Base-by-base conservation (phyloP, 2,113 vertebrate species). In the Kryptolebias marmoratus region DNA sequence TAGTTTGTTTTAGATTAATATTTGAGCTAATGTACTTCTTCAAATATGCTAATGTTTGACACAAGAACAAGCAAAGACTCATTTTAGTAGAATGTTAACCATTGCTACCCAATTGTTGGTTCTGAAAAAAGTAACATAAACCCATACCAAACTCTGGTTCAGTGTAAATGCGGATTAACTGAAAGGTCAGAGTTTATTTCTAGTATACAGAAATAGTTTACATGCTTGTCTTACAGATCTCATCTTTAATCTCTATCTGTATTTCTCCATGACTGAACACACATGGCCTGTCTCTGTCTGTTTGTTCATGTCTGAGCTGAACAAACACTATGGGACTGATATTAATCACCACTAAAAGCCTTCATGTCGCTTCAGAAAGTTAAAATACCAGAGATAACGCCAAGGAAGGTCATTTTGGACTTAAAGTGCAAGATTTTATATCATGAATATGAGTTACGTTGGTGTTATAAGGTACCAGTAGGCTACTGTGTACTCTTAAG, bases 271-370 rank as follows among this genome's bases (percentile, higher is more conserved):
- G 58, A 85, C 77, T 81, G 60, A 56, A 45, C 53, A 47, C 59
- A 77, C 45, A 77, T 69, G 55, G 60, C 50, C 58, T 60, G 73
- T 70, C 36, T 36, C 58, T 28, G 54, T 71, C 68, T 71, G 77
- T 78, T 79, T 80, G 64, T 77, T 87, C 68, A 60, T 39, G 68
- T 77, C 77, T 59, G 65, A 80, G 62, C 60, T 69, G 31, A 64
- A 49, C 27, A 42, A 76, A 72, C 18, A 5, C 47, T 3, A 11
- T 12, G 22, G 47, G 64, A 66, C 22, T 60, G 66, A 42, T 70
- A 71, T 62, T 65, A 53, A 70, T 70, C 70, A 54, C 27, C 32
- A 31, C 28, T 32, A 42, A 44, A 68, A 67, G 30, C 42, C 5
- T 75, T 22, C 15, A 11, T 8, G 10, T 55, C 73, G 64, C 61